A percentile compares a stretch with the other conserved stretches of the same genome.
phyloP scores from a whole-genome alignment of 2,113 vertebrate species.

The Hystrix cristata region DNA sequence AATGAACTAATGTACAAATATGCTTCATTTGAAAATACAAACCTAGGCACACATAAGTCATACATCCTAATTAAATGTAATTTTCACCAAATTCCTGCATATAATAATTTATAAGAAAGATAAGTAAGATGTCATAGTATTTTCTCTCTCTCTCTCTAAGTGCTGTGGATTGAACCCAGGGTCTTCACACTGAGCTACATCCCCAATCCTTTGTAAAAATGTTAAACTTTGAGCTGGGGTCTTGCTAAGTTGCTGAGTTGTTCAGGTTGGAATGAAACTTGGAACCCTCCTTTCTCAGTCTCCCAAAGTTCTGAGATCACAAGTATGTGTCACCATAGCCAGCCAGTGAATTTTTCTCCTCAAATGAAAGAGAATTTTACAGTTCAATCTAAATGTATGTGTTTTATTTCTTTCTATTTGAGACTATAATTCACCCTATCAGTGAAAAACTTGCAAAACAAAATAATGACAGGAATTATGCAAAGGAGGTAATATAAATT shows the following conservation, averaged over 20 bases:
- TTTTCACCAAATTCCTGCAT: neutral
- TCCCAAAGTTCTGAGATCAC: neutral
- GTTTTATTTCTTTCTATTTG: neutral
- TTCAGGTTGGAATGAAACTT: neutral
- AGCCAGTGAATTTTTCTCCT: neutral
- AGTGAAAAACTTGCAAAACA: slow-evolving; percentile 7
- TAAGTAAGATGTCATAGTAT: neutral
- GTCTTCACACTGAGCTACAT: neutral
- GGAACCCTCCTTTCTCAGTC: neutral
- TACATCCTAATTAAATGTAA: slow-evolving; percentile 24
- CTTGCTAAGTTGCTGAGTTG: neutral
- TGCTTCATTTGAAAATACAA: neutral
- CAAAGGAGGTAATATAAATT: neutral
- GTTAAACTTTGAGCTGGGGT: neutral
- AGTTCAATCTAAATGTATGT: neutral
- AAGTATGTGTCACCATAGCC: neutral
- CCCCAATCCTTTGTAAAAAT: neutral
- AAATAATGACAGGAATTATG: slow-evolving; percentile 31
- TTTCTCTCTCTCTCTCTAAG: neutral
- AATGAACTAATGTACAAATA: neutral
- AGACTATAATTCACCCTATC: slow-evolving; percentile 11
- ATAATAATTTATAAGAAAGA: neutral
- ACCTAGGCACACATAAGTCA: neutral
- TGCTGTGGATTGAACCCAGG: neutral
- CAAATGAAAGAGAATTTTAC: slow-evolving; percentile 25